phyloP scores from a whole-genome alignment of 2,888 invertebrate genomes.

The Hirudinaria manillensis region DNA sequence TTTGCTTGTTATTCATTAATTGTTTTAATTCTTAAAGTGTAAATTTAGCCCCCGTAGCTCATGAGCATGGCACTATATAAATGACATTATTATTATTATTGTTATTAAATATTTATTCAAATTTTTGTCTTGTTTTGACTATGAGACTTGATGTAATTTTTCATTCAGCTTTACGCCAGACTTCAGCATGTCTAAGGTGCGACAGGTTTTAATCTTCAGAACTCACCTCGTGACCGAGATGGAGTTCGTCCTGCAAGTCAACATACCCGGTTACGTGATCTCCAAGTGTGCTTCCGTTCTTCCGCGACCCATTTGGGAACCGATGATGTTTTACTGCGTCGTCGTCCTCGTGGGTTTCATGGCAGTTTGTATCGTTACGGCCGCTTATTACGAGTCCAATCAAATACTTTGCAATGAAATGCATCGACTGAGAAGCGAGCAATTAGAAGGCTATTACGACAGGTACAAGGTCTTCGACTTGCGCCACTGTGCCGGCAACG shows the following conservation, averaged over 20 bases:
- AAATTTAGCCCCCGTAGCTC: too few species aligned
- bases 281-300: constrained; percentile 66
- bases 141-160: too few species aligned
- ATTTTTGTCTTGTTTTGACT: too few species aligned
- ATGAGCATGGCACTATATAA: neutral
- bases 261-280: constrained; percentile 63
- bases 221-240: constrained; percentile 55
- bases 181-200: constrained; percentile 71
- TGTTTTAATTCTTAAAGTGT: too few species aligned
- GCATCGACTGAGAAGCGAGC: too few species aligned
- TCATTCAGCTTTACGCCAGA: constrained; percentile 70
- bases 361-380: constrained; percentile 64
- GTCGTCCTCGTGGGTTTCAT: constrained; percentile 57
- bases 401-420: constrained; percentile 55
- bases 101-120: neutral
- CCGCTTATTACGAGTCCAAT: constrained; percentile 69
- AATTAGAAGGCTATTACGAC: constrained; percentile 61
- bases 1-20: too few species aligned
- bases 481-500: constrained; percentile 28
- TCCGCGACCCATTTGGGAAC: constrained; percentile 72
- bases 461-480: constrained; percentile 57
- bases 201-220: constrained; percentile 55
- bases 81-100: neutral
- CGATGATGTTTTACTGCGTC: constrained; percentile 62
- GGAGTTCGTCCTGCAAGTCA: constrained; percentile 68